Evolutionary conservation across 1,140 invertebrate genomes (phyloP).

Genomic region (Drosophila simulans): DNA sequence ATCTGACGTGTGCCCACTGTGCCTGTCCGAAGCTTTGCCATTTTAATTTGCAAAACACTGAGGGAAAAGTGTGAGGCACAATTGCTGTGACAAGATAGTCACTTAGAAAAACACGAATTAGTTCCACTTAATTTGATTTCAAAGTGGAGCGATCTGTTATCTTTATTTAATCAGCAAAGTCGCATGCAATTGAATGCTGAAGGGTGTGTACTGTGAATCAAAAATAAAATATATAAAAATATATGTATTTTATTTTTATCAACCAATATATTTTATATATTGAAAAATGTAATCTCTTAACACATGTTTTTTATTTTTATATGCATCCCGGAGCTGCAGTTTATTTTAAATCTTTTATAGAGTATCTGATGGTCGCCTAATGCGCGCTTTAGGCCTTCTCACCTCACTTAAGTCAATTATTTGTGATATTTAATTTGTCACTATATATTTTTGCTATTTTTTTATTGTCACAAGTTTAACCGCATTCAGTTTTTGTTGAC

Average conservation of each 20-base stretch:
- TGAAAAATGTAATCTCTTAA: too few relatives aligned
- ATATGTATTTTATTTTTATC: too few relatives aligned
- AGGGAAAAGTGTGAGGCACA: slow-evolving; percentile 21
- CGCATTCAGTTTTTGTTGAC: slow-evolving; percentile 45
- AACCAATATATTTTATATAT: too few relatives aligned
- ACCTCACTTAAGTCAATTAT: slow-evolving; percentile 31
- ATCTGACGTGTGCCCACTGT: slow-evolving; percentile 18
- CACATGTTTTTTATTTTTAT: too few relatives aligned
- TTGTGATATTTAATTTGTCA: slow-evolving; percentile 43
- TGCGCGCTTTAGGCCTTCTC: too few relatives aligned
- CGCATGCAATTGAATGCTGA: slow-evolving; percentile 1
- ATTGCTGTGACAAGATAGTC: slow-evolving; percentile 9
- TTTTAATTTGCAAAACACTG: slow-evolving; percentile 49
- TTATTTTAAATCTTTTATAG: too few relatives aligned
- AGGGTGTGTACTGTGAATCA: background rate
- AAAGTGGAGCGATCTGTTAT: slow-evolving; percentile 12
- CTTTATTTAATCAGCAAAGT: slow-evolving; percentile 18
- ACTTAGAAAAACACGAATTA: slow-evolving; percentile 26
- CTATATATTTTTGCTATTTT: slow-evolving; percentile 12
- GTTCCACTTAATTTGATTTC: slow-evolving; percentile 28
- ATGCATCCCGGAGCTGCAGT: too few relatives aligned
- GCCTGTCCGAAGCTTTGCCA: slow-evolving; percentile 39
- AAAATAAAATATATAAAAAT: too few relatives aligned
- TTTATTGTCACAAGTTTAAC: slow-evolving; percentile 31
- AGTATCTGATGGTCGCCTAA: background rate